Conservation (phyloP, 2,888 invertebrate species). For the Stramonita haemastoma region DNA sequence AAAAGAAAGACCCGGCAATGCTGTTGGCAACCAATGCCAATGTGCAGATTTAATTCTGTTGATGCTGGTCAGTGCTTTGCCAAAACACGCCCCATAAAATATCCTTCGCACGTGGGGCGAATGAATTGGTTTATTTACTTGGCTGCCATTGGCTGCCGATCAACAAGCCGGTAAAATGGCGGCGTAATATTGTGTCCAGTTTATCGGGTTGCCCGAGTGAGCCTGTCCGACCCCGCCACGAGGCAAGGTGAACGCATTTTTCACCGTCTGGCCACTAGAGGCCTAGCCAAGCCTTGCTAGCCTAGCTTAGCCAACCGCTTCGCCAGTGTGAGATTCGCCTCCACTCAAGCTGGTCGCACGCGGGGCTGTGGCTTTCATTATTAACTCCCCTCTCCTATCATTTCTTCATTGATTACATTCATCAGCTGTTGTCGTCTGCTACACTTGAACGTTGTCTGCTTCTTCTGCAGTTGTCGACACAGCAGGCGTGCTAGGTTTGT, state of each 20-base stretch:
- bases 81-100: not conserved
- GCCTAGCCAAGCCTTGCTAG: too few species aligned
- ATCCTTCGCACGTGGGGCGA: slow-evolving; percentile 21
- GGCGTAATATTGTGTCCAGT: slow-evolving; percentile 41
- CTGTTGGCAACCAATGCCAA: too few species aligned
- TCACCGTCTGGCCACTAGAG: too few species aligned
- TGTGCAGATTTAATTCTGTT: too few species aligned
- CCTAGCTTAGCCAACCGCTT: not conserved
- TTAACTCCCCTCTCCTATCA: not conserved
- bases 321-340: slow-evolving; percentile 39
- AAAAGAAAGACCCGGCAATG: too few species aligned
- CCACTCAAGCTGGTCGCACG: slow-evolving; percentile 35
- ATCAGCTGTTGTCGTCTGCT: slow-evolving; percentile 18
- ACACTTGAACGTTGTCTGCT: not conserved
- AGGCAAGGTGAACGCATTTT: not conserved
- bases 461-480: not conserved
- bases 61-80: not conserved
- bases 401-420: not conserved
- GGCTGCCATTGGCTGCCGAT: slow-evolving; percentile 43
- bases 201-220: slow-evolving; percentile 36
- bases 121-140: slow-evolving; percentile 22
- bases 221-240: not conserved
- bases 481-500: too few species aligned
- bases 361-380: slow-evolving; percentile 17
- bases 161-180: slow-evolving; percentile 33